These are phyloP conservation scores for Heteromormyrus szaboi DNA, from an alignment of 2,797 vertebrate species.

Conservation along the genomic window DNA sequence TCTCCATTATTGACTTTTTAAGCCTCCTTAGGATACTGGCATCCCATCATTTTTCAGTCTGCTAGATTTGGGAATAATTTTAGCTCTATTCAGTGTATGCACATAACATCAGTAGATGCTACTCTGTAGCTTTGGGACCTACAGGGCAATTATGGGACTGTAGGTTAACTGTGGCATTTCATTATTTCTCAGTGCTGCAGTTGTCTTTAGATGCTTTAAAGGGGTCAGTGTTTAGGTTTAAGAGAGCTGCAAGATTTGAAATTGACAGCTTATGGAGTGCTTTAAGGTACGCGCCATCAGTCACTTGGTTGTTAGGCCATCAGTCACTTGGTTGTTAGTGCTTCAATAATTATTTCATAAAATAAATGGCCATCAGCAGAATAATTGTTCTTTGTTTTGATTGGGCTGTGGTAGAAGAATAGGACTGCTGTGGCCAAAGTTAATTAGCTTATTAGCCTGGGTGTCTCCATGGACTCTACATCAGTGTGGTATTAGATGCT, in stretches of 20 bases:
- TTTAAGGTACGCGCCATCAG: not conserved
- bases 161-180: not conserved
- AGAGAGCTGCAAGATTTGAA: not conserved
- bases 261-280: not conserved
- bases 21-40: not conserved
- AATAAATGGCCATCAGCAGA: not conserved
- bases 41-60: not conserved
- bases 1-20: not conserved
- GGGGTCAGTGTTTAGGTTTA: not conserved
- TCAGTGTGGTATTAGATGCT: not conserved
- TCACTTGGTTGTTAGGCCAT: not conserved
- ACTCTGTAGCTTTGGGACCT: not conserved
- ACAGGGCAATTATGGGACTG: not conserved
- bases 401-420: not conserved
- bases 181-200: not conserved
- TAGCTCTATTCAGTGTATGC: not conserved
- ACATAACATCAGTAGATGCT: not conserved
- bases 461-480: not conserved
- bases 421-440: not conserved
- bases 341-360: not conserved
- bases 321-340: not conserved
- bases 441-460: not conserved
- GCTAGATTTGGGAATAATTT: not conserved
- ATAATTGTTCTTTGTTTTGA: slow-evolving; percentile 1
- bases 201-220: not conserved